phyloP scores from a whole-genome alignment of 2,888 invertebrate genomes.

The Agonopterix arenella region DNA sequence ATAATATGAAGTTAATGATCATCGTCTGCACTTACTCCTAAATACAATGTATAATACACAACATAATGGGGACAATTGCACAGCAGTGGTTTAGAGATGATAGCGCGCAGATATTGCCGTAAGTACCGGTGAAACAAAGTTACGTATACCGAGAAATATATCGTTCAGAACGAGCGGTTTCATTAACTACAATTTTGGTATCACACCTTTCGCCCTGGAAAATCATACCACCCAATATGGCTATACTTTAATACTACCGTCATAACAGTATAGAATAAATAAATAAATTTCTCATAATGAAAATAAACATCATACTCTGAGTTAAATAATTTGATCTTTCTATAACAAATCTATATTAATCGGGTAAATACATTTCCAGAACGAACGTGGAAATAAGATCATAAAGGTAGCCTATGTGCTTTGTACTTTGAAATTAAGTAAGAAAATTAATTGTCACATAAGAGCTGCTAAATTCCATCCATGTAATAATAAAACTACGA shows the following conservation, averaged over 20 bases:
- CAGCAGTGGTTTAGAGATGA: slow-evolving; percentile 54
- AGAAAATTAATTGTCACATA: slow-evolving; percentile 39
- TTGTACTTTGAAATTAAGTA: slow-evolving; percentile 73
- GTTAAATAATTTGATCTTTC: slow-evolving; percentile 62
- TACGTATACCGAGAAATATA: background rate
- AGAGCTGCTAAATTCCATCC: slow-evolving; percentile 61
- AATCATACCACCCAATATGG: slow-evolving; percentile 38
- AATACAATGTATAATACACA: slow-evolving; percentile 70
- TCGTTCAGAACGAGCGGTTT: background rate
- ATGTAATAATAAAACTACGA: slow-evolving; percentile 52
- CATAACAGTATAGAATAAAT: slow-evolving; percentile 45
- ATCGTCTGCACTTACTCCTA: slow-evolving; percentile 50
- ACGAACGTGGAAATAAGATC: slow-evolving; percentile 33
- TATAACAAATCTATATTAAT: slow-evolving; percentile 43
- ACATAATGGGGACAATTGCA: slow-evolving; percentile 60
- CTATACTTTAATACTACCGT: slow-evolving; percentile 52
- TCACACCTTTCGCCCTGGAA: slow-evolving; percentile 26
- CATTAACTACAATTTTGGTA: background rate
- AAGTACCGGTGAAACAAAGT: slow-evolving; percentile 44
- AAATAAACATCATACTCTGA: slow-evolving; percentile 53
- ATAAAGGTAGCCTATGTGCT: slow-evolving; percentile 55
- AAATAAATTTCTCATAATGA: slow-evolving; percentile 53
- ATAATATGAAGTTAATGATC: slow-evolving; percentile 55
- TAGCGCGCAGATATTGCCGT: slow-evolving; percentile 46
- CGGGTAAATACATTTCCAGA: slow-evolving; percentile 49